A percentile compares a stretch with the other conserved stretches of the same genome.
These are phyloP conservation scores for Lasiommata megera DNA, from an alignment of 2,888 invertebrate species.

Conservation along the genomic window DNA sequence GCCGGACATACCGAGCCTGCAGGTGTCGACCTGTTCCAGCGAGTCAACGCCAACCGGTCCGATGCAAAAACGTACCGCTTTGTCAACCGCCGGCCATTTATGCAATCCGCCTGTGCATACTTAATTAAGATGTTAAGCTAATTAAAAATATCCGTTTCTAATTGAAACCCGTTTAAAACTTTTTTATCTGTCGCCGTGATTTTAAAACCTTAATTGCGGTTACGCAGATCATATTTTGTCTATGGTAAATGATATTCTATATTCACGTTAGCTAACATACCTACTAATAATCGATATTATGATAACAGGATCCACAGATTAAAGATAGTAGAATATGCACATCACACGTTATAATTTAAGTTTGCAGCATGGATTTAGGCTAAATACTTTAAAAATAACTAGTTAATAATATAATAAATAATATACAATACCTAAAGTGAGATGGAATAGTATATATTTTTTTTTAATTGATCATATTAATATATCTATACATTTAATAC, in stretches of 20 bases:
- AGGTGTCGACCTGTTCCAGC: constrained; percentile 68
- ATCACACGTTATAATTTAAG: no score
- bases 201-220: neutral
- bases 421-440: no score
- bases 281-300: no score
- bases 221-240: neutral
- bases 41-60: constrained; percentile 53
- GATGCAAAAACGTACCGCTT: constrained; percentile 40
- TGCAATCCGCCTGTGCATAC: constrained; percentile 33
- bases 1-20: constrained; percentile 62
- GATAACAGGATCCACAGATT: no score
- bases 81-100: constrained; percentile 35
- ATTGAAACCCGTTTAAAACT: constrained; percentile 28
- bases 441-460: no score
- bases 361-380: no score
- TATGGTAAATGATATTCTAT: neutral
- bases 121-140: constrained; percentile 30
- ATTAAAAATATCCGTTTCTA: constrained; percentile 23
- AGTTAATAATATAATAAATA: no score
- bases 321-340: no score
- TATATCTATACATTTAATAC: no score
- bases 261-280: neutral
- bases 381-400: no score
- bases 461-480: no score
- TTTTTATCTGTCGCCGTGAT: neutral